Base-by-base conservation (phyloP, 1,140 invertebrate genomes). In the Tetramorium alpestre region DNA sequence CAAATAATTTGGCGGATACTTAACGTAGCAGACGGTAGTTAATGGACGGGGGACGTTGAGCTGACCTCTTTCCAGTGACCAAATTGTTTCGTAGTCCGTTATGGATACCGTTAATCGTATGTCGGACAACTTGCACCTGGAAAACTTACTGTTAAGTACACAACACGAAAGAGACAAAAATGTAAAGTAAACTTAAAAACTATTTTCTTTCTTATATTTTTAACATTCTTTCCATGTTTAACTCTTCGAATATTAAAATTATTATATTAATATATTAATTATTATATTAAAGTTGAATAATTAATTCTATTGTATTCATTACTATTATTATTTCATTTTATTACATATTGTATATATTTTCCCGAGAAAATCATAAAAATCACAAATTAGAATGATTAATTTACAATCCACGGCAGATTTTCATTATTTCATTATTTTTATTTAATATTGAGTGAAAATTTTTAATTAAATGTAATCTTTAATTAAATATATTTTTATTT, bases 41-140 rank as follows among this genome's bases (percentile, higher is more conserved):
- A 85, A 91, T 58, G 58, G 16, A 64, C 11, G 25, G 62, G 33
- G 33, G 33, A 33, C 33, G 44, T 25, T 62, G 67, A 33, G 28
- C n/a, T 70, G 73, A 80, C 64, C 89, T 85, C 60, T 47, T 70
- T 87, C n/a, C 64, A 69, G 41, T 56, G 70, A 77, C 85, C 62
- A 88, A 91, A 93, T 92, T 88, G 64, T 89, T 91, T 86, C 82
- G 54, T 62, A 72, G 13, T 65, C 92, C 91, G 92, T 93, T 93
- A 93, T 56, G 62, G 80, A 86, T 90, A 91, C 92, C 92, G 92
- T 93, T 93, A 93, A 90, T 89, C 88, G 69, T 22, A 28, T n/a
- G 65, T 58, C 38, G 47, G 60, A 76, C 60, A 77, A 28, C 28
- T 70, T 25, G 28, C 16, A 56, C 18, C 25, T 73, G 65, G 51